A percentile compares a stretch with the other conserved stretches of the same genome.
Conservation (phyloP, 2,888 invertebrate species). For the Athalia circularis region DNA sequence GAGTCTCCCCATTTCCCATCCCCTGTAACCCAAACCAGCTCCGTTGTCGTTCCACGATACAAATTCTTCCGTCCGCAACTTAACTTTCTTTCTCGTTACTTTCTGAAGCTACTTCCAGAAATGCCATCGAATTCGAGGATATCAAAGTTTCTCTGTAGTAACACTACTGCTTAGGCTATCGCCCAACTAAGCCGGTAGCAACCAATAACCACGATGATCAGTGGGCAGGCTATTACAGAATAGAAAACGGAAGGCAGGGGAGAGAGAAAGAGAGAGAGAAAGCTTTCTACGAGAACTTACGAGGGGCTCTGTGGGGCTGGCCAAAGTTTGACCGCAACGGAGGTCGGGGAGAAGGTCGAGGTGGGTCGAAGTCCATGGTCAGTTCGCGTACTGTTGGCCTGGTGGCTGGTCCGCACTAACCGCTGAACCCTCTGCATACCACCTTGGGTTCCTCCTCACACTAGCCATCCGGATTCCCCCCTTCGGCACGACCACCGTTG, state of each 20-base stretch:
- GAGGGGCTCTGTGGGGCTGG: slow-evolving; percentile 44
- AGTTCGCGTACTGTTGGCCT: slow-evolving; percentile 49
- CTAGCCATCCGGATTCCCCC: slow-evolving; percentile 12
- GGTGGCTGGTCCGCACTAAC: slow-evolving; percentile 69
- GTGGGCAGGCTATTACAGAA: slow-evolving; percentile 53
- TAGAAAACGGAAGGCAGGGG: slow-evolving; percentile 41
- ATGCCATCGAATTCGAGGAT: slow-evolving; percentile 12
- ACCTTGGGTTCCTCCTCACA: slow-evolving; percentile 54
- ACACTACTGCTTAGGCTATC: not conserved
- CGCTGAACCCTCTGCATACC: slow-evolving; percentile 72
- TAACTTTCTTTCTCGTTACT: not conserved
- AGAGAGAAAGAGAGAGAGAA: not conserved
- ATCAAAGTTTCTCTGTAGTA: not conserved
- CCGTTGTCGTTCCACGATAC: slow-evolving; percentile 31
- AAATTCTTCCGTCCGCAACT: slow-evolving; percentile 15
- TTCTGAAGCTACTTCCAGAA: not conserved
- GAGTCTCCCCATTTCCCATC: not conserved
- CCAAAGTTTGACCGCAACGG: slow-evolving; percentile 53
- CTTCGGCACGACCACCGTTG: slow-evolving; percentile 32
- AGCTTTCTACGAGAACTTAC: not conserved
- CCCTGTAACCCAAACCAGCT: slow-evolving; percentile 4
- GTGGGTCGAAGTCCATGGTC: slow-evolving; percentile 43
- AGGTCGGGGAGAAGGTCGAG: slow-evolving; percentile 22
- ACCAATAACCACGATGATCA: slow-evolving; percentile 57
- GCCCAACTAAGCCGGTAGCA: slow-evolving; percentile 50